Conservation (phyloP, 2,797 vertebrate genomes). For the Lateolabrax maculatus region DNA sequence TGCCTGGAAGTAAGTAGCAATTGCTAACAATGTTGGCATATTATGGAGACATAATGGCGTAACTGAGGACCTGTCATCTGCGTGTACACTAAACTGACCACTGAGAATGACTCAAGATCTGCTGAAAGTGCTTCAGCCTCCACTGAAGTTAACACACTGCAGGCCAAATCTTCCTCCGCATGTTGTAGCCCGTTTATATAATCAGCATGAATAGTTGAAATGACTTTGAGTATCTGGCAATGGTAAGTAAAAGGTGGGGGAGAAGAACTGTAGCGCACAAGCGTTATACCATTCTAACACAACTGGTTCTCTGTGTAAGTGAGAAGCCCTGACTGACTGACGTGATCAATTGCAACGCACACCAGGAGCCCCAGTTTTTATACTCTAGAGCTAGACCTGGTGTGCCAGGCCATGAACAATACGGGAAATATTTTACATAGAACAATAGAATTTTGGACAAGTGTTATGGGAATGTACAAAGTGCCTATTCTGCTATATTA, state of each 20-base stretch:
- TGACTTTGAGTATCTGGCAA: not conserved
- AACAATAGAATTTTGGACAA: too few relatives aligned
- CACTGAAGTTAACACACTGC: constrained; percentile 4
- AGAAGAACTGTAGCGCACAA: constrained; percentile 20
- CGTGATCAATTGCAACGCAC: too few relatives aligned
- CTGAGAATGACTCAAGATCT: constrained; percentile 24
- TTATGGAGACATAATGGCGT: not conserved
- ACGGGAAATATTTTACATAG: too few relatives aligned
- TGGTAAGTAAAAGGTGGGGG: not conserved
- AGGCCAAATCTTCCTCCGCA: not conserved
- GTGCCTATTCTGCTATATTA: too few relatives aligned
- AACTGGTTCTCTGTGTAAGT: constrained; percentile 6
- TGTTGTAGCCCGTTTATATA: constrained; percentile 18
- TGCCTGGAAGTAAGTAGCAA: not conserved
- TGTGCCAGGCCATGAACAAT: too few relatives aligned
- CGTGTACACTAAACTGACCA: constrained; percentile 12
- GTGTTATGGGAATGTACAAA: too few relatives aligned
- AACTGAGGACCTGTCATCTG: constrained; percentile 4
- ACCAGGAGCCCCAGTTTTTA: too few relatives aligned
- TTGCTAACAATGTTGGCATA: not conserved
- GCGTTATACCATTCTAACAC: constrained; percentile 10
- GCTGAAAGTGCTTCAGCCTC: constrained; percentile 20
- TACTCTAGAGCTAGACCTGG: too few relatives aligned
- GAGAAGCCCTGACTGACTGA: too few relatives aligned
- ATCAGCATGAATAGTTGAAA: constrained; percentile 15